These are phyloP conservation scores for Microtus ochrogaster DNA, from an alignment of 2,113 vertebrate genomes.

Conservation along the genomic window DNA sequence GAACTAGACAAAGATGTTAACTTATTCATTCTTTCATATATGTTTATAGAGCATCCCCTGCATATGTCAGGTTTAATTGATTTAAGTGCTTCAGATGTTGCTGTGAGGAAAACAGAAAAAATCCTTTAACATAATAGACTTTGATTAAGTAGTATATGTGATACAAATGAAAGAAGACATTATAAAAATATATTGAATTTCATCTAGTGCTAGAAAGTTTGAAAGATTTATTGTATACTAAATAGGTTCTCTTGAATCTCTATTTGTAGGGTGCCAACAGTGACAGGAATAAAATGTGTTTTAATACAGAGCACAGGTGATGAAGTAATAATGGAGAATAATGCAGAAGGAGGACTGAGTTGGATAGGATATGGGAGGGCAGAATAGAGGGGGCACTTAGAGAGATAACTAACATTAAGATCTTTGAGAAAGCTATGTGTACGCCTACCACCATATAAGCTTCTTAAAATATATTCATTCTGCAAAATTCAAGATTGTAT, in stretches of 20 bases:
- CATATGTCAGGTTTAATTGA: background rate
- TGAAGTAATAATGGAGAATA: no score
- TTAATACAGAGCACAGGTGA: no score
- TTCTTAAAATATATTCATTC: no score
- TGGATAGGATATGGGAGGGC: no score
- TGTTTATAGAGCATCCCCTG: background rate
- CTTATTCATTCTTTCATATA: background rate
- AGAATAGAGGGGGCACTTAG: no score
- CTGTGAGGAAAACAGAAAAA: background rate
- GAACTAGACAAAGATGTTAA: background rate
- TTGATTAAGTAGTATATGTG: background rate
- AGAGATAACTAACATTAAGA: no score
- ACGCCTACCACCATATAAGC: no score
- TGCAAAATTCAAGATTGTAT: no score
- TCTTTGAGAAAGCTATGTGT: no score
- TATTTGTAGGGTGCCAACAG: background rate
- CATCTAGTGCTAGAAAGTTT: background rate
- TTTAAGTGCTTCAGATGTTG: background rate
- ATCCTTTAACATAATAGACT: background rate
- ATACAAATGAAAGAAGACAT: background rate
- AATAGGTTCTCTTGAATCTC: background rate
- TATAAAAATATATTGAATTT: background rate
- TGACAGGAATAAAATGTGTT: background rate
- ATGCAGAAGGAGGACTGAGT: no score
- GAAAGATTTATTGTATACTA: background rate